Conservation (phyloP, 2,113 vertebrate genomes). For the Pedetes capensis region DNA sequence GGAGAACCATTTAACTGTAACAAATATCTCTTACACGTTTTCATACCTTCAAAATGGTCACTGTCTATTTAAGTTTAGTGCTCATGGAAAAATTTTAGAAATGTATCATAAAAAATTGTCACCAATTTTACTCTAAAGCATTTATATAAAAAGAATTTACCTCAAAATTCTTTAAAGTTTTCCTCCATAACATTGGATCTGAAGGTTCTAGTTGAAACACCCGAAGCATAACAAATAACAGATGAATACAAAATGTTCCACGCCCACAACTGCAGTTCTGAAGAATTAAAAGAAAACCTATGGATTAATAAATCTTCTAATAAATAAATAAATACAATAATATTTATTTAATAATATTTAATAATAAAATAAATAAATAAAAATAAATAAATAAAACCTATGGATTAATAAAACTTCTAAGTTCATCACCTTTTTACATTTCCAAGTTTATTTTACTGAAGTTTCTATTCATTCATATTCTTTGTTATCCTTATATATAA, state of each 20-base stretch:
- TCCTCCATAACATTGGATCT: constrained; percentile 92
- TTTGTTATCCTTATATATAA: constrained; percentile 12
- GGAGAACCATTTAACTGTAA: neutral
- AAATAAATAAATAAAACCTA: constrained; percentile 36
- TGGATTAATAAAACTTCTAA: neutral
- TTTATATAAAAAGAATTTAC: constrained; percentile 77
- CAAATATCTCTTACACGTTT: neutral
- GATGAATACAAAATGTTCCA: constrained; percentile 92
- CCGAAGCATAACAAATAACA: constrained; percentile 92
- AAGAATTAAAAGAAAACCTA: constrained; percentile 65
- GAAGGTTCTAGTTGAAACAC: constrained; percentile 92
- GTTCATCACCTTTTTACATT: neutral
- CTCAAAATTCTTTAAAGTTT: constrained; percentile 94
- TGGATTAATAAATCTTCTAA: neutral
- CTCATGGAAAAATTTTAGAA: neutral
- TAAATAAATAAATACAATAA: too few relatives aligned
- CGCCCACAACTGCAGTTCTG: constrained; percentile 95
- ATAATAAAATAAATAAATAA: too few relatives aligned
- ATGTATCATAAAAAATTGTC: neutral
- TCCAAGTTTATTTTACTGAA: neutral
- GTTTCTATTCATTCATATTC: neutral
- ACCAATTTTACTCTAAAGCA: neutral
- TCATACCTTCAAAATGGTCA: neutral
- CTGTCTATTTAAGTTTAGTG: neutral
- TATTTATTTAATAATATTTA: too few relatives aligned